phyloP scores from a whole-genome alignment of 2,888 invertebrate genomes.

The Diploptera punctata region DNA sequence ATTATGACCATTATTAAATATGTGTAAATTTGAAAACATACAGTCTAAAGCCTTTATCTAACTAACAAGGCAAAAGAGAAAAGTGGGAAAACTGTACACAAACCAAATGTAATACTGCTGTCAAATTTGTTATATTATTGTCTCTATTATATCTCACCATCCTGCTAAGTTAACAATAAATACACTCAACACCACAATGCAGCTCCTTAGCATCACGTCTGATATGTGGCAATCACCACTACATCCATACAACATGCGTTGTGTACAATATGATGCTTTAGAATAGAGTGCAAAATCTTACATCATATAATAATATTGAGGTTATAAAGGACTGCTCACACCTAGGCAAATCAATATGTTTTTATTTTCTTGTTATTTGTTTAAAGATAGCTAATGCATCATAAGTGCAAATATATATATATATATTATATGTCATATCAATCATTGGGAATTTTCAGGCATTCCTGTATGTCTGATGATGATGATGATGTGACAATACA shows the following conservation, averaged over 20 bases:
- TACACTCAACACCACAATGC: neutral
- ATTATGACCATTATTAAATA: too few species aligned
- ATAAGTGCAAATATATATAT: too few species aligned
- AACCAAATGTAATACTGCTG: slow-evolving; percentile 24
- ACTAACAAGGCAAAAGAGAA: neutral
- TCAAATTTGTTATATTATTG: slow-evolving; percentile 13
- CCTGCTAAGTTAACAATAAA: neutral
- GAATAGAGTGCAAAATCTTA: too few species aligned
- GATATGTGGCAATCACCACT: neutral
- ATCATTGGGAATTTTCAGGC: too few species aligned
- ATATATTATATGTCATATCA: too few species aligned
- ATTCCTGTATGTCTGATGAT: too few species aligned
- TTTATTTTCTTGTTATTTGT: too few species aligned
- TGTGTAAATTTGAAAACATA: neutral
- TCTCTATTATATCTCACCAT: slow-evolving; percentile 14
- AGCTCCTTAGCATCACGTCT: slow-evolving; percentile 2
- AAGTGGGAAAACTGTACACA: neutral
- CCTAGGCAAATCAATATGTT: too few species aligned
- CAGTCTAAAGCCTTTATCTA: neutral
- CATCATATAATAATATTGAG: neutral
- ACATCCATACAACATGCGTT: neutral
- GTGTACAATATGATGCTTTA: too few species aligned
- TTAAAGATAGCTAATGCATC: too few species aligned
- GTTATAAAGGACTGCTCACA: neutral
- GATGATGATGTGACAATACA: too few species aligned